phyloP scores from a whole-genome alignment of 2,797 vertebrate genomes.

The Acanthiza pusilla region DNA sequence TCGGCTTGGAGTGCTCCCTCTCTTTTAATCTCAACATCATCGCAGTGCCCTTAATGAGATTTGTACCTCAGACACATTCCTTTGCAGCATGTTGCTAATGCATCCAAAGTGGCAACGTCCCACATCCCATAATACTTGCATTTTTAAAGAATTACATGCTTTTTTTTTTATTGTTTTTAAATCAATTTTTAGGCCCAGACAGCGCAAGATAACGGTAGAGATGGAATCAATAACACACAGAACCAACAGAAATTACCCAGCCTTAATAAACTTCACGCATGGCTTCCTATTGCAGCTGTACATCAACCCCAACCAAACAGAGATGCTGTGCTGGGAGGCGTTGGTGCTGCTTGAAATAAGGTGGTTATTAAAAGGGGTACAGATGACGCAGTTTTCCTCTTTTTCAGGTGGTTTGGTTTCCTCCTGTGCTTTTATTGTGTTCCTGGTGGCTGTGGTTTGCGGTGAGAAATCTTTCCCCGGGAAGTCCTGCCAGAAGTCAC shows the following conservation, averaged over 20 bases:
- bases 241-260: slow-evolving; percentile 45
- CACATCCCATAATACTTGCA: not conserved
- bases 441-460: not conserved
- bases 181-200: slow-evolving; percentile 45
- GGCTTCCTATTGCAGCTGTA: not conserved
- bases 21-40: not conserved
- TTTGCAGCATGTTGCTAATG: not conserved
- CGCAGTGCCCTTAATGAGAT: slow-evolving; percentile 13
- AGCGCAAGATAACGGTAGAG: slow-evolving; percentile 26
- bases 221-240: slow-evolving; percentile 48
- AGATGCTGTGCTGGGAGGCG: not conserved
- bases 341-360: not conserved
- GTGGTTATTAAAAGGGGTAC: not conserved
- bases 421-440: not conserved
- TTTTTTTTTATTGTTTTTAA: not conserved
- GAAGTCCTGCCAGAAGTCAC: not conserved
- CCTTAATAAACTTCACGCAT: slow-evolving; percentile 34
- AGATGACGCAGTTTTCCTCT: not conserved
- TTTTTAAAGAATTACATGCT: not conserved
- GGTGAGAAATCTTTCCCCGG: not conserved
- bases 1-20: not conserved
- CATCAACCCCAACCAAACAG: not conserved
- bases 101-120: not conserved
- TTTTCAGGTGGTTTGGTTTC: not conserved
- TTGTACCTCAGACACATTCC: not conserved